These are phyloP conservation scores for Tragelaphus buxtoni DNA, from an alignment of 2,113 vertebrate species.

Conservation along the genomic window DNA sequence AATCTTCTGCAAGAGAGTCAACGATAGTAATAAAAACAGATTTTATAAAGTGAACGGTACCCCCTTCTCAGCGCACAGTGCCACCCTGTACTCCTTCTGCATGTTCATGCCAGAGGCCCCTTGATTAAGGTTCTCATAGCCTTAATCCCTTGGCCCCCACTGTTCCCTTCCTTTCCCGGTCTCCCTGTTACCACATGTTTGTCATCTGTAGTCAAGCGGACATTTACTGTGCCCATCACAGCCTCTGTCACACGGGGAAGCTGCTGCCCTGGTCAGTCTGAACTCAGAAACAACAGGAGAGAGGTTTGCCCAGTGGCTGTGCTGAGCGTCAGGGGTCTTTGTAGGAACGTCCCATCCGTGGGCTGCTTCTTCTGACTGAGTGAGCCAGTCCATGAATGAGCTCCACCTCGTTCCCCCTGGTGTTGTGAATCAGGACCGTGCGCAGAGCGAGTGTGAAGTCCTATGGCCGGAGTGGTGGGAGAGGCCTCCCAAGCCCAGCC, in stretches of 20 bases:
- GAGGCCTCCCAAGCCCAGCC: not conserved
- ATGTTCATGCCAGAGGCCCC: not conserved
- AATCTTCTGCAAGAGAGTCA: not conserved
- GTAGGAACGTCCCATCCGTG: not conserved
- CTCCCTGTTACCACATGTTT: not conserved
- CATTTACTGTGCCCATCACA: not conserved
- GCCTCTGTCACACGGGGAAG: not conserved
- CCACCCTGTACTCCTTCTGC: not conserved
- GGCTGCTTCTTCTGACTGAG: not conserved
- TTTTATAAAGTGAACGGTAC: not conserved
- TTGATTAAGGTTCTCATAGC: not conserved
- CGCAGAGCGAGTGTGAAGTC: not conserved
- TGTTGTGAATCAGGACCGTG: rapidly evolving
- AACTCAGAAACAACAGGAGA: not conserved
- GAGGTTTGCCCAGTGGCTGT: not conserved
- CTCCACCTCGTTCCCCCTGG: not conserved
- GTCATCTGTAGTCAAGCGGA: not conserved
- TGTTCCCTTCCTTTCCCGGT: not conserved
- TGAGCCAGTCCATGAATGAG: rapidly evolving
- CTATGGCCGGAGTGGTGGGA: not conserved
- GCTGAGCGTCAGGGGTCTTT: not conserved
- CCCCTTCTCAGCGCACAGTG: not conserved
- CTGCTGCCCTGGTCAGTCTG: not conserved
- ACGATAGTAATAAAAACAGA: not conserved
- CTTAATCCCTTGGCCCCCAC: not conserved